Conservation (phyloP, 2,888 invertebrate genomes). For the Athrips mouffetella region DNA sequence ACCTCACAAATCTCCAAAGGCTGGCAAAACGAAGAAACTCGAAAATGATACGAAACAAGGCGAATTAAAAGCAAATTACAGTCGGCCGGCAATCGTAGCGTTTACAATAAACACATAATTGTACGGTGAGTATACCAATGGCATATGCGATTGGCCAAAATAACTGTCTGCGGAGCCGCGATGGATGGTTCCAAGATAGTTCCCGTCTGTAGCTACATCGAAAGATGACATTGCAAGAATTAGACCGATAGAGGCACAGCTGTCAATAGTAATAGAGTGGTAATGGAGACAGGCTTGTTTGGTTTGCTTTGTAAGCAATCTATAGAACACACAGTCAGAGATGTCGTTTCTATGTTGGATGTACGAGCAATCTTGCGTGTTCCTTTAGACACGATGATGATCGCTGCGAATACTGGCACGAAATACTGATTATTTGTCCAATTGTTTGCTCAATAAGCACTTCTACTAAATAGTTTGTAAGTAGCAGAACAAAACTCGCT, state of each 20-base stretch:
- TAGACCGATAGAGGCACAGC: not conserved
- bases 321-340: constrained; percentile 6
- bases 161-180: constrained; percentile 55
- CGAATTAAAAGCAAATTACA: constrained; percentile 78
- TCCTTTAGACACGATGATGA: too few species aligned
- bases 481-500: too few species aligned
- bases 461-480: too few species aligned
- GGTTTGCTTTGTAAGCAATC: constrained; percentile 4
- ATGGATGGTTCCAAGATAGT: constrained; percentile 38
- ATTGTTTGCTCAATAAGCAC: too few species aligned
- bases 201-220: too few species aligned
- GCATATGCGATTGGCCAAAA: constrained; percentile 66
- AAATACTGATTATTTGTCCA: too few species aligned
- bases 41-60: constrained; percentile 75
- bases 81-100: constrained; percentile 72
- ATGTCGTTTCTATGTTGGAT: constrained; percentile 3
- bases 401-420: too few species aligned
- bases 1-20: constrained; percentile 53
- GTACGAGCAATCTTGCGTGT: too few species aligned
- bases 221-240: constrained; percentile 15
- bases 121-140: constrained; percentile 72
- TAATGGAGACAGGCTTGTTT: constrained; percentile 1
- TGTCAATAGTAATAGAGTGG: constrained; percentile 9
- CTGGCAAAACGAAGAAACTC: constrained; percentile 66
- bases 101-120: constrained; percentile 80